Evolutionary conservation across 1,140 invertebrate genomes (phyloP), one percentile per base, ranked within the genome.

Genomic region (Mesaphorura yosii): DNA sequence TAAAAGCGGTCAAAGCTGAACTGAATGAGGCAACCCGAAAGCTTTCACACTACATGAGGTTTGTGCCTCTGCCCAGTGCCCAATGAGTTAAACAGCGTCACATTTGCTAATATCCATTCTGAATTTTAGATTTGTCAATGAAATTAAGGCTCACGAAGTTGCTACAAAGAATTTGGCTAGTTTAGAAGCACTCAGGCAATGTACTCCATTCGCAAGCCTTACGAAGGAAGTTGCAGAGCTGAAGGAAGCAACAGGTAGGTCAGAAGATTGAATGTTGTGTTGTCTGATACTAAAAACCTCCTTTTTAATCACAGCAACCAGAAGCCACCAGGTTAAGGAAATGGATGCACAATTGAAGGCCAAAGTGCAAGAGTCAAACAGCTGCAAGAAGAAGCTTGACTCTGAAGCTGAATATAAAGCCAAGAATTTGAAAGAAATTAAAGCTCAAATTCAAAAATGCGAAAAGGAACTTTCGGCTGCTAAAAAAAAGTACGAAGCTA

Each of bases 401-500:
- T 46, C 51, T 34, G 31, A 41, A 29, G 56, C 53, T n/a, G 19
- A 19, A 1, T 27, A 55, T 0, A 19, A 51, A 17, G 48, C 48
- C 1, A 59, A 62, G 19, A 17, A 44, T 23, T 29, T 51, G 1
- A 56, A 57, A 26, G 46, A 55, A 3, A 53, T 19, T 12, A 23
- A 17, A 22, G 29, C 2, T 1, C n/a, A 34, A 4, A 53, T 57
- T 3, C 42, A 57, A 10, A 59, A 59, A 44, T 54, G 29, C 15
- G 39, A 45, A 34, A 54, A 50, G 39, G 55, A 25, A 44, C 38
- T 50, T 44, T 56, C 23, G 27, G 15, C 26, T 51, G 57, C 73
- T 2, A 75, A 80, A 59, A 59, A 72, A 29, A 66, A 78, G 59
- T 64, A 83, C 1, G 65, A 70, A 19, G 39, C 64, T 1, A 76